Base-by-base conservation (phyloP, 2,797 vertebrate species). In the Melanotaenia parkinsoni region DNA sequence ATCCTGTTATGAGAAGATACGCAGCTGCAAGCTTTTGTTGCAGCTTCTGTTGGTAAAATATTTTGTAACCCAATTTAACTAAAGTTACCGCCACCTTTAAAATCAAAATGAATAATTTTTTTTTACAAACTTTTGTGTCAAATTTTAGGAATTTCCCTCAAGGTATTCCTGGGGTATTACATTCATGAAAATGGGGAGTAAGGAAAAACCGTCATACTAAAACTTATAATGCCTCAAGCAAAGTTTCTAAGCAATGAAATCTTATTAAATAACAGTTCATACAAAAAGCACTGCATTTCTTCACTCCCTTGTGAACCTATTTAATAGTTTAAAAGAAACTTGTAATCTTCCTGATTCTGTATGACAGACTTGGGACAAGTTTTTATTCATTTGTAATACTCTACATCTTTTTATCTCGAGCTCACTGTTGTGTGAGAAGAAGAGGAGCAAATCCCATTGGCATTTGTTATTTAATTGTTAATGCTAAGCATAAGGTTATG, bases 401-500 rank as follows among this genome's bases (percentile, higher is more conserved):
- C 28, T 66, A 26, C 59, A 28, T 62, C 60, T 40, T 83, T 79
- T 83, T 75, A 81, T 88, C 70, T 82, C 70, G 26, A 70, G 64
- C 70, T 82, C 73, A 69, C 63, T 61, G 58, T 83, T 81, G 80
- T 88, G 83, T 80, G 74, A 72, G 87, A 89, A 84, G 80, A 70
- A 64, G 72, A 86, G 70, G 72, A 87, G 74, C 61, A 80, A 83
- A 65, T 94, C 92, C 88, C 91, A 82, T 75, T 82, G 84, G 92
- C 81, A 74, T 84, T 72, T 86, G 86, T 88, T 93, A 91, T 92
- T 94, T 92, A 94, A 94, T 94, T 94, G 92, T 94, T 94, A 93
- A 94, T 94, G 90, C 89, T 80, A 81, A 90, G 91, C 88, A 90
- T 92, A 89, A 89, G 91, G 91, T 92, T 92, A 89, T 91, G 90